Percentiles rank a stretch among this genome's conserved stretches.
Evolutionary conservation across 2,113 vertebrate genomes (phyloP).

Genomic region (Callaeas wilsoni): DNA sequence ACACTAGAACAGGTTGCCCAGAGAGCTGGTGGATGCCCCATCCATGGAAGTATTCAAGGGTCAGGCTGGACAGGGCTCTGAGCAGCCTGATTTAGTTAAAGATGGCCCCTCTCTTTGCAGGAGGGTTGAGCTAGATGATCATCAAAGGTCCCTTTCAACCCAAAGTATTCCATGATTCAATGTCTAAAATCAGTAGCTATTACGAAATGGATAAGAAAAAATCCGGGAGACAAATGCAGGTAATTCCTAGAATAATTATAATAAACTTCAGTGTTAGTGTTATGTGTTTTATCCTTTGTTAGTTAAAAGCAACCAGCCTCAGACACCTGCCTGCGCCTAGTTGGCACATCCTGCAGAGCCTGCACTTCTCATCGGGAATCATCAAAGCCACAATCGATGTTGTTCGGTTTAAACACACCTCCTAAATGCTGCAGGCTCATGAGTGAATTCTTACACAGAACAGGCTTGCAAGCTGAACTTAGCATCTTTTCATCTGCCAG

Average conservation of each 20-base stretch:
- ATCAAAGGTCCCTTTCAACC: background rate
- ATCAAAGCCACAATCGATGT: background rate
- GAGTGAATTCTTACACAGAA: background rate
- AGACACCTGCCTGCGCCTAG: background rate
- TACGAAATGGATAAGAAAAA: background rate
- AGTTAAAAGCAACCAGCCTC: background rate
- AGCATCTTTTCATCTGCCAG: background rate
- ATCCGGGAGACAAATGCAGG: background rate
- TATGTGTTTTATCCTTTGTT: background rate
- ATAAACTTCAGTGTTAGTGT: background rate
- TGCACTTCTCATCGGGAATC: background rate
- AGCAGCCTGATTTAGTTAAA: background rate
- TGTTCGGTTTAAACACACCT: background rate
- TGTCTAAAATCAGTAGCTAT: background rate
- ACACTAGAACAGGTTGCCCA: background rate
- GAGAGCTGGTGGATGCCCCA: background rate
- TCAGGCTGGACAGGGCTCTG: background rate
- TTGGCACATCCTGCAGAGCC: background rate
- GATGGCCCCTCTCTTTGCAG: background rate
- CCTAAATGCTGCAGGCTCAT: background rate
- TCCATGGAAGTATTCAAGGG: background rate
- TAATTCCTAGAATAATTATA: background rate
- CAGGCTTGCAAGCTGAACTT: background rate
- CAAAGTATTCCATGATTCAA: background rate
- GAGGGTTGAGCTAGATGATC: background rate